Base-by-base conservation (phyloP, 2,797 vertebrate species). In the Anguilla obscura region DNA sequence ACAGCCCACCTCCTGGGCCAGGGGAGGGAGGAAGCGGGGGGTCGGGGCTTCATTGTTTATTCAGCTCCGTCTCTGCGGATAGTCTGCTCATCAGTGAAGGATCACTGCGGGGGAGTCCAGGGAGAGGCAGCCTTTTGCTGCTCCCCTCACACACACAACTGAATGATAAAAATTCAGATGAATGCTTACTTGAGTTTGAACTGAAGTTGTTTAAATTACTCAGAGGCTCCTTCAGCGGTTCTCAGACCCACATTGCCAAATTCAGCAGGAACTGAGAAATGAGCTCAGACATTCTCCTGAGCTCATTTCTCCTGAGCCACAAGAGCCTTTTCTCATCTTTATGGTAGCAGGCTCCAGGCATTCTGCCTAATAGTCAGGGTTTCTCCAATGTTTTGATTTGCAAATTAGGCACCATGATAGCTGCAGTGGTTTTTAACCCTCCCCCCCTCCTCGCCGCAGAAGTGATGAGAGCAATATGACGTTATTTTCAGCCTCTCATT, bases 211-310 rank as follows among this genome's bases (percentile, higher is more conserved):
- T 82, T 82, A n/a, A 82, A 82, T 82, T 48, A 82, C 21, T 21
- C 36, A 24, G 36, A 12, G 36, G 8, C 76, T 80, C 76, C 76
- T 82, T 82, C 21, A 50, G 36, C 45, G 24, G 9, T 82, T 82
- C 79, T 82, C 18, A 82, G 45, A n/a, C 18, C 40, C 45, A 10
- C 40, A n/a, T 50, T 24, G 79, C 40, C 79, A 48, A 21, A 50
- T 82, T 82, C 45, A 82, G 45, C 79, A 82, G 79, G 7, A 82
- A 82, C 79, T 50, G n/a, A n/a, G n/a, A n/a, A n/a, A n/a, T n/a
- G n/a, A n/a, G n/a, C n/a, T n/a, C 40, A 45, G 76, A 7, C 76
- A 80, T 48, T 40, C 76, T 2, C 7, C 1, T 80, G 36, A 45
- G 76, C 36, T 80, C 24, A 21, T 48, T 45, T 45, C 36, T 80